A percentile compares a stretch with the other conserved stretches of the same genome.
phyloP scores from a whole-genome alignment of 1,140 invertebrate genomes.

The Colletes gigas region DNA sequence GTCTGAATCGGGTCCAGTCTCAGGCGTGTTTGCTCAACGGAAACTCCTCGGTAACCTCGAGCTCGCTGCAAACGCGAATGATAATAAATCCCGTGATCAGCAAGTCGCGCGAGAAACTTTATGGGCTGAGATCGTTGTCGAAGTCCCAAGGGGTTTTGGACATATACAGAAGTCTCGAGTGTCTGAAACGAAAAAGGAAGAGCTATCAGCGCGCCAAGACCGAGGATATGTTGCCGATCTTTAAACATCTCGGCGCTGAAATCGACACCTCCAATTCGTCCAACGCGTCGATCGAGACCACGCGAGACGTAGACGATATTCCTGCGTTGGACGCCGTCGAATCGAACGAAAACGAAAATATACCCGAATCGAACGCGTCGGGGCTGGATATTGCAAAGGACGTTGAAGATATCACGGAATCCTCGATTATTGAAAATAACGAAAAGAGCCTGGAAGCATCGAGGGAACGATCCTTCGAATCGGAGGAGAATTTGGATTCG shows the following conservation, averaged over 20 bases:
- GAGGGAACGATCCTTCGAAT: conserved; percentile 50
- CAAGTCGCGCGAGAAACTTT: conserved; percentile 81
- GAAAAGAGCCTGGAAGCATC: background rate
- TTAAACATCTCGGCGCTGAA: conserved; percentile 68
- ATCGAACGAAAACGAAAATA: background rate
- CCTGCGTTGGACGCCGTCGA: too few relatives aligned
- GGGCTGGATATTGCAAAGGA: background rate
- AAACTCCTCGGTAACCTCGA: conserved; percentile 27
- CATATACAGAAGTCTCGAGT: conserved; percentile 78
- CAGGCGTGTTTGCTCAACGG: conserved; percentile 74
- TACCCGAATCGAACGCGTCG: background rate
- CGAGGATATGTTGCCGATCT: conserved; percentile 74
- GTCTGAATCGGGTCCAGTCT: conserved; percentile 74
- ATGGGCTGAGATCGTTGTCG: conserved; percentile 81
- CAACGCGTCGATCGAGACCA: background rate
- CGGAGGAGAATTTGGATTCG: conserved; percentile 77
- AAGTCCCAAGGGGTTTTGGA: conserved; percentile 83
- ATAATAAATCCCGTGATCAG: conserved; percentile 64
- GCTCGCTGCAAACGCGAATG: conserved; percentile 25
- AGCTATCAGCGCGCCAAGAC: conserved; percentile 69
- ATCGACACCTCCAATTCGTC: conserved; percentile 60
- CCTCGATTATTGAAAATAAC: background rate
- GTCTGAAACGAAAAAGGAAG: conserved; percentile 69
- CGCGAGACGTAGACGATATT: background rate
- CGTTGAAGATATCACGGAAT: too few relatives aligned